phyloP scores from a whole-genome alignment of 2,888 invertebrate genomes.

The Drosophila nigricruria region DNA sequence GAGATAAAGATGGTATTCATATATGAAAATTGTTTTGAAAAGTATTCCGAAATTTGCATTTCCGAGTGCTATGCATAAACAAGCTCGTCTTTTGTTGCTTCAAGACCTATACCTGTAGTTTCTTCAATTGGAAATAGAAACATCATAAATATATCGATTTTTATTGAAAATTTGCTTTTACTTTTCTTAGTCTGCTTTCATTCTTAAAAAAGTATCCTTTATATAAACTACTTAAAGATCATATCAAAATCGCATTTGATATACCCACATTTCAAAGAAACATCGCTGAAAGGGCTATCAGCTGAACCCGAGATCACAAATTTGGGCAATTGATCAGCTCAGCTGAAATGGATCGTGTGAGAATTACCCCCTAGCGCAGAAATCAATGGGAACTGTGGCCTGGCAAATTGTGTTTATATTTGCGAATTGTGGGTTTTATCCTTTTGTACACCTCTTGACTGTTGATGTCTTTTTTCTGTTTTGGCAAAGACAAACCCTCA shows the following conservation, averaged over 20 bases:
- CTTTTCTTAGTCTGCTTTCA: not conserved
- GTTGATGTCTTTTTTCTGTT: conserved; percentile 28
- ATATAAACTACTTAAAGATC: not conserved
- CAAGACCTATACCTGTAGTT: too few relatives aligned
- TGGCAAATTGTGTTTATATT: conserved; percentile 63
- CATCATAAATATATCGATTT: too few relatives aligned
- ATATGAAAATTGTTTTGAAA: too few relatives aligned
- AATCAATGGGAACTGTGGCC: conserved; percentile 21
- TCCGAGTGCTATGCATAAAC: too few relatives aligned
- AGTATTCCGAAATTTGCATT: too few relatives aligned
- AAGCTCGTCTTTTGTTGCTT: too few relatives aligned
- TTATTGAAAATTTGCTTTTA: too few relatives aligned
- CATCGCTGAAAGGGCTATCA: not conserved
- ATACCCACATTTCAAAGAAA: conserved; percentile 7
- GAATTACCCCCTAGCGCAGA: conserved; percentile 1
- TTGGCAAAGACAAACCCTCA: conserved; percentile 30
- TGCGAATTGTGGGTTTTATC: conserved; percentile 65
- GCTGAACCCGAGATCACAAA: not conserved
- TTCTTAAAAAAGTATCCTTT: not conserved
- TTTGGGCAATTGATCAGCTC: conserved; percentile 34
- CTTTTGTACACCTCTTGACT: conserved; percentile 68
- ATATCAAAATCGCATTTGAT: conserved; percentile 1
- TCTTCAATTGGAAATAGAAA: too few relatives aligned
- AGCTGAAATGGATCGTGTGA: conserved; percentile 8
- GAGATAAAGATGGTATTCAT: too few relatives aligned